Base-by-base conservation (phyloP, 2,113 vertebrate genomes). In the Mus musculus region DNA sequence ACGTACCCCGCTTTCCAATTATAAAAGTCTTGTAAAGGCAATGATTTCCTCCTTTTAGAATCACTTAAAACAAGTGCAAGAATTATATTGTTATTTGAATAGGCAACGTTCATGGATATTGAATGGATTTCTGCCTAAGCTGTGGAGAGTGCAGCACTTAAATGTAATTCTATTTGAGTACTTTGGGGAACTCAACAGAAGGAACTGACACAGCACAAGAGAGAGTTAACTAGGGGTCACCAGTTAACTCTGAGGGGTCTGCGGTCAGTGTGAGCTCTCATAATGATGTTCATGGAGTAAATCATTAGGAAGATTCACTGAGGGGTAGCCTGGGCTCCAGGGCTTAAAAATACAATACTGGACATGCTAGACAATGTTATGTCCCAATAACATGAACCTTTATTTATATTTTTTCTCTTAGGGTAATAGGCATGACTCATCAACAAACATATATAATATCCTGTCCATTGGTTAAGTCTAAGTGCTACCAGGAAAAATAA, bases 21-120 rank as follows among this genome's bases (percentile, higher is more conserved):
- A 96, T 93, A 86, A 96, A 98, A 97, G 97, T 95, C 96, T 95
- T 96, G 61, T 95, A 96, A 96, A 97, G 84, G 87, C 96, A 82
- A 88, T 89, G 93, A 90, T 69, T 97, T 93, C 87, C 93, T 89
- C 89, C 76, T 98, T 96, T 97, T 94, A 87, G 93, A 97, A 85
- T 89, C 94, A 87, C 81, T 96, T 75, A 94, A 96, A 91, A 63
- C 96, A 95, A 96, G 75, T 92, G 72, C 72, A 82, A 95, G 63
- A 97, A 92, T 94, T 95, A 95, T 85, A 94, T 91, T 84, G 63
- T 97, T 97, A 91, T 96, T 97, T 94, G 97, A 97, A 80, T 92
- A 69, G 73, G 80, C 67, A 94, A 86, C 71, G 96, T 95, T 97
- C 19, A 2, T 76, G 19, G 67, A 82, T 91, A 72, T 61, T 76